phyloP scores from a whole-genome alignment of 2,888 invertebrate genomes.

The Cistogaster globosa region DNA sequence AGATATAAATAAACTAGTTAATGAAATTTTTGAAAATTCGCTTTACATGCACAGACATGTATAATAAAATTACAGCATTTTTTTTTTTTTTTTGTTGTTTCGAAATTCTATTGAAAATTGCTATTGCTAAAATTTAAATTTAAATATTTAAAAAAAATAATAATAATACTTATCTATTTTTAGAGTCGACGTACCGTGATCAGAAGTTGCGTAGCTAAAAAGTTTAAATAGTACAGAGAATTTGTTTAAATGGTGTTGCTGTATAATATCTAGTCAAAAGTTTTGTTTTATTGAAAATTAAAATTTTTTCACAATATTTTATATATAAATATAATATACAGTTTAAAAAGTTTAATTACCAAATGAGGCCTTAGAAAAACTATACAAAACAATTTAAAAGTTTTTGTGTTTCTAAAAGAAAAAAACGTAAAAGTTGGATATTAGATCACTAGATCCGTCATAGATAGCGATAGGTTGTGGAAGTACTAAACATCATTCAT shows the following conservation, averaged over 20 bases:
- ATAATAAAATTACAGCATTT: conserved; percentile 59
- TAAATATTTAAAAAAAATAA: not conserved
- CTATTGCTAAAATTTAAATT: not conserved
- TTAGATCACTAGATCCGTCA: no score
- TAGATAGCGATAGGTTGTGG: no score
- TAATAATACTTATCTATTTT: conserved; percentile 40
- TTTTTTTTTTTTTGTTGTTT: conserved; percentile 20
- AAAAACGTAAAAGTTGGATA: no score
- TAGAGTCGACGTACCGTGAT: not conserved
- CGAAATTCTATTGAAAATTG: not conserved
- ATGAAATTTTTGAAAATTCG: not conserved
- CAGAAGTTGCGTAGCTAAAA: not conserved
- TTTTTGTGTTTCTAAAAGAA: no score
- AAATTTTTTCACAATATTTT: no score
- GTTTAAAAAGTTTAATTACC: no score
- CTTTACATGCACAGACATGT: not conserved
- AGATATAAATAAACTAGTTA: conserved; percentile 17
- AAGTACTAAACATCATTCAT: no score
- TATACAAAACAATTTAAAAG: no score
- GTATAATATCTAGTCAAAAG: not conserved
- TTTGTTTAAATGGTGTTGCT: not conserved
- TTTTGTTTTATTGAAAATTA: no score
- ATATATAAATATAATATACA: no score
- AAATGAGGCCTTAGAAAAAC: no score
- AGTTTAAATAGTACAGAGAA: not conserved